Conservation (phyloP, 1,140 invertebrate species). For the Macrotrachela quadricornifera region DNA sequence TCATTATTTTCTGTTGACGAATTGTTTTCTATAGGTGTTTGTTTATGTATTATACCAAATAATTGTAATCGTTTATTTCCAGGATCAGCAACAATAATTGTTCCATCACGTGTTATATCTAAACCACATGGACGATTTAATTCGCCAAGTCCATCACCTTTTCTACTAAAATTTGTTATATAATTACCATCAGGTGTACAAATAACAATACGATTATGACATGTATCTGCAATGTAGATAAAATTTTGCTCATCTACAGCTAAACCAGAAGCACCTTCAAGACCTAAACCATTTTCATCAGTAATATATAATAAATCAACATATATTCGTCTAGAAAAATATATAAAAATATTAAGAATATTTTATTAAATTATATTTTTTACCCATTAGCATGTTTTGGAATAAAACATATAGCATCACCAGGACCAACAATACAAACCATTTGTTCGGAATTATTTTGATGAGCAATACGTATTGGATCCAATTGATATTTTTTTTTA, state of each 20-base stretch:
- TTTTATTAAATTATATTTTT: too few species aligned
- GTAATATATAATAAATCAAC: constrained; percentile 53
- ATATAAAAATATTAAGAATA: too few species aligned
- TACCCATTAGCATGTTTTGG: too few species aligned
- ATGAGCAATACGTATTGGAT: too few species aligned
- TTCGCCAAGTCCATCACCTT: constrained; percentile 34
- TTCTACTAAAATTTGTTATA: constrained; percentile 17
- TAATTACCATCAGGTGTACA: constrained; percentile 21
- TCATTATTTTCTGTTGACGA: too few species aligned
- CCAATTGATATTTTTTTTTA: too few species aligned
- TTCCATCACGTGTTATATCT: constrained; percentile 85
- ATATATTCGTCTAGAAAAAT: too few species aligned
- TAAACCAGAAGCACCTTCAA: constrained; percentile 22
- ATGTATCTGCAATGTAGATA: constrained; percentile 20
- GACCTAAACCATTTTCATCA: constrained; percentile 57
- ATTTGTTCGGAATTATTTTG: too few species aligned
- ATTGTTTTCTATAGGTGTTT: too few species aligned
- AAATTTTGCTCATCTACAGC: constrained; percentile 18
- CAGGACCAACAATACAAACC: too few species aligned
- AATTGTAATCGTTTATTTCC: constrained; percentile 96
- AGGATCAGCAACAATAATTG: constrained; percentile 84
- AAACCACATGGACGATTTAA: constrained; percentile 91
- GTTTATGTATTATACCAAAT: constrained; percentile 35
- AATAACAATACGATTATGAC: constrained; percentile 21
- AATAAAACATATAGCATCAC: too few species aligned